Base-by-base conservation (phyloP, 1,140 invertebrate genomes). In the Drosophila kurseongensis region DNA sequence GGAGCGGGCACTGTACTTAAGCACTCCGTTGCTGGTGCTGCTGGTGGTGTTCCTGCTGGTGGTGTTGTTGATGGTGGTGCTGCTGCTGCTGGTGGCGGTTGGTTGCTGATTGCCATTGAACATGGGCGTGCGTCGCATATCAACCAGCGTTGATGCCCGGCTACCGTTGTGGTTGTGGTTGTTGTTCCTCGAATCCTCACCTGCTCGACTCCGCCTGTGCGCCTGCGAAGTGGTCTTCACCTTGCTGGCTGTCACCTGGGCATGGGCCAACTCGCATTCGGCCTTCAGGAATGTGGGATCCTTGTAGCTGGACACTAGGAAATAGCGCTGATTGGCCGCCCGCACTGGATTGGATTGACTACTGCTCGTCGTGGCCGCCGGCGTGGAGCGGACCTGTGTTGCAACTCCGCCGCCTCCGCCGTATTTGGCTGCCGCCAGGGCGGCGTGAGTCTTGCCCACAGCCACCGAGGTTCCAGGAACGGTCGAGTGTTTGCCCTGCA, bases 181-280 rank as follows among this genome's bases (percentile, higher is more conserved):
- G 16, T 80, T 86, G 36, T 80, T 89, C 13, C 59, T 80, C 40
- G 61, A 42, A 47, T 82, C 79, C 44, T 88, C 79, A 29, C 67
- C 48, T 1, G 63, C 47, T 14, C 72, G 61, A 27, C 47, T 69
- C 44, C 80, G 80, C 45, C 40, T 60, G 50, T 58, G 61, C 3
- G 9, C 35, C n/a, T 52, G 65, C 14, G 51, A 61, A 42, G 42
- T 27, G 41, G n/a, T n/a, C 35, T 60, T 76, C 29, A n/a, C 57
- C 1, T 51, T 71, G 59, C 42, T 48, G 29, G 63, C 27, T 8
- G 60, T 68, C 63, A 92, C 80, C 76, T 91, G 91, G n/a, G 90
- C 78, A 52, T 89, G 85, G n/a, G 91, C 91, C 74, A 92, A 55
- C 41, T 90, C 91, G 63, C 89, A 92, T 69, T 92, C 91, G 48